Conservation (phyloP, 2,113 vertebrate genomes). For the Cygnus buccinator region DNA sequence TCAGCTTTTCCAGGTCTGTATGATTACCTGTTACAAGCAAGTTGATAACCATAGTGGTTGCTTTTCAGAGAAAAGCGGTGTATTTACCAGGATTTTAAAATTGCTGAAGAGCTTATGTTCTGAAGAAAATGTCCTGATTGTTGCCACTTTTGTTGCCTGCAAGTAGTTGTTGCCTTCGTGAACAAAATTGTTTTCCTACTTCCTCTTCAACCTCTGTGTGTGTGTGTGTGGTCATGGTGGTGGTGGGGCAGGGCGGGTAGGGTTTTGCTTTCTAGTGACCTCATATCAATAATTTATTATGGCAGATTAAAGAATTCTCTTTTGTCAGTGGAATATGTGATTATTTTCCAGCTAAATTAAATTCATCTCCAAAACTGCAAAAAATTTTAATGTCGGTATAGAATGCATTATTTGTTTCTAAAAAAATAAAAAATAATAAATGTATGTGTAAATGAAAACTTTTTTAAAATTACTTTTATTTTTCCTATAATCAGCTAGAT, state of each 20-base stretch:
- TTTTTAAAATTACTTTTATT: neutral
- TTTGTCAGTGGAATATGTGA: neutral
- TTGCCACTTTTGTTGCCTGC: neutral
- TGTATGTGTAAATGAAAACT: neutral
- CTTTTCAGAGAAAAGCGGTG: neutral
- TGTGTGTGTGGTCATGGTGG: neutral
- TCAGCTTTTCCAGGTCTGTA: neutral
- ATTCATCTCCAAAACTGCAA: neutral
- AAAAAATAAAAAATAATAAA: neutral
- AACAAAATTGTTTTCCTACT: slow-evolving; percentile 8
- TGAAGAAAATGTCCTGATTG: slow-evolving; percentile 2
- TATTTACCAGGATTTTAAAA: slow-evolving; percentile 24
- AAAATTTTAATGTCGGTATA: neutral
- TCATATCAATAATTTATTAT: neutral
- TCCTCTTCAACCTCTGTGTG: neutral
- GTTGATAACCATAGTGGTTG: neutral
- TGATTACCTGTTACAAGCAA: neutral
- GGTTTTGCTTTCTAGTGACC: neutral
- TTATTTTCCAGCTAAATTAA: slow-evolving; percentile 44
- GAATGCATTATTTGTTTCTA: neutral
- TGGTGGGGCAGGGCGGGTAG: fast-evolving
- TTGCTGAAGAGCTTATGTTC: slow-evolving; percentile 10
- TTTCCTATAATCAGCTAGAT: neutral
- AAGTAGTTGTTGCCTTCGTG: slow-evolving; percentile 27
- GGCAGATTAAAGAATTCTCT: slow-evolving; percentile 8